Percentiles rank a stretch among this genome's conserved stretches.
phyloP scores from a whole-genome alignment of 1,140 invertebrate genomes.

The Nixonia krombeini region DNA sequence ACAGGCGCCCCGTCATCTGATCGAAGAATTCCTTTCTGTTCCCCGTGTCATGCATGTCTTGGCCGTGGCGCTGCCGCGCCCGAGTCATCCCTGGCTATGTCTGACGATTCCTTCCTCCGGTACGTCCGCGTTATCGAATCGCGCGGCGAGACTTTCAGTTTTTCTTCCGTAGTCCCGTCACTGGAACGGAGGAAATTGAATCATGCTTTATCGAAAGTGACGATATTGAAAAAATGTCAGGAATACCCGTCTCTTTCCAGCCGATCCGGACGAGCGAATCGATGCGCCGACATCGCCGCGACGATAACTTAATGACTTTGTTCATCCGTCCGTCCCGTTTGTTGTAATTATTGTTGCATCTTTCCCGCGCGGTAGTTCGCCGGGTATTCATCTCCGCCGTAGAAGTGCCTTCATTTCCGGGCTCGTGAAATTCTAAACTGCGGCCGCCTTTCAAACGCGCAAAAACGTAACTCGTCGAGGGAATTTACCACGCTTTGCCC shows the following conservation, averaged over 20 bases:
- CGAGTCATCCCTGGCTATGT: slow-evolving; percentile 42
- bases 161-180: slow-evolving; percentile 43
- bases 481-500: slow-evolving; percentile 38
- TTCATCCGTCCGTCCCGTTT: slow-evolving; percentile 31
- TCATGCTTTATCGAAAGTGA: slow-evolving; percentile 64
- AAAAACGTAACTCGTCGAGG: slow-evolving; percentile 42
- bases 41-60: slow-evolving; percentile 23
- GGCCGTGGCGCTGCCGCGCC: too few relatives aligned
- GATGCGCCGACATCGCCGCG: background rate
- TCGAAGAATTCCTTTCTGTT: slow-evolving; percentile 38
- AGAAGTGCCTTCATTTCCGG: slow-evolving; percentile 51
- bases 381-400: slow-evolving; percentile 45
- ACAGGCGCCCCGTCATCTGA: slow-evolving; percentile 21
- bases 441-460: slow-evolving; percentile 35
- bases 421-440: slow-evolving; percentile 39
- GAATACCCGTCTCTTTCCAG: slow-evolving; percentile 40
- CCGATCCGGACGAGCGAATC: slow-evolving; percentile 50
- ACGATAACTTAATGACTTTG: slow-evolving; percentile 37
- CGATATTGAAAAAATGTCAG: slow-evolving; percentile 52
- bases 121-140: slow-evolving; percentile 50
- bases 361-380: slow-evolving; percentile 27
- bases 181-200: slow-evolving; percentile 64
- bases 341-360: slow-evolving; percentile 45
- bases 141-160: slow-evolving; percentile 38
- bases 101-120: slow-evolving; percentile 45